phyloP scores from a whole-genome alignment of 2,113 vertebrate genomes.

The Peromyscus polionotus region DNA sequence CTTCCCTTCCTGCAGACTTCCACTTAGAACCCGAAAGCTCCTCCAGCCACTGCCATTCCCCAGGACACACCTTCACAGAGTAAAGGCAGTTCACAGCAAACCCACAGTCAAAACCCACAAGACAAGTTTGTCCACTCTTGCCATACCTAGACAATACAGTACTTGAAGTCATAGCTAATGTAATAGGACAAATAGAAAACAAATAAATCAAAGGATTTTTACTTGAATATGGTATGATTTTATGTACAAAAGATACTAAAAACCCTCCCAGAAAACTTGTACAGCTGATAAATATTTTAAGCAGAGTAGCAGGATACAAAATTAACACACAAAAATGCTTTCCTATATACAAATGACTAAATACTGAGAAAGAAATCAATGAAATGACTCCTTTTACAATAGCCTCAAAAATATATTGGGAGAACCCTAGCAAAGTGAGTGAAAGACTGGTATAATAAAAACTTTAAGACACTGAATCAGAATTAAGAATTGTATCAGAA shows the following conservation, averaged over 20 bases:
- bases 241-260: background rate
- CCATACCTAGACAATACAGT: background rate
- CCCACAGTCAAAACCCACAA: background rate
- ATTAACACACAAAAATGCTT: background rate
- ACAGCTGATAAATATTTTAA: background rate
- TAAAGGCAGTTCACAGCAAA: background rate
- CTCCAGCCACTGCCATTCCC: background rate
- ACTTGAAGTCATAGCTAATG: background rate
- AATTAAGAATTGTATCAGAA: background rate
- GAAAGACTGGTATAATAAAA: background rate
- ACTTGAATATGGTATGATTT: background rate
- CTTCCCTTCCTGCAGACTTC: background rate
- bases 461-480: background rate
- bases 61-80: background rate
- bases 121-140: background rate
- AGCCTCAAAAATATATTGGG: background rate
- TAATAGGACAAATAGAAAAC: background rate
- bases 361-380: background rate
- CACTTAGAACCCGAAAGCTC: background rate
- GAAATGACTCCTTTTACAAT: background rate
- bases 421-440: background rate
- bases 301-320: background rate
- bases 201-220: background rate
- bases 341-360: background rate
- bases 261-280: background rate